Base-by-base conservation (phyloP, 2,888 invertebrate species). In the Polymixis flavicincta region DNA sequence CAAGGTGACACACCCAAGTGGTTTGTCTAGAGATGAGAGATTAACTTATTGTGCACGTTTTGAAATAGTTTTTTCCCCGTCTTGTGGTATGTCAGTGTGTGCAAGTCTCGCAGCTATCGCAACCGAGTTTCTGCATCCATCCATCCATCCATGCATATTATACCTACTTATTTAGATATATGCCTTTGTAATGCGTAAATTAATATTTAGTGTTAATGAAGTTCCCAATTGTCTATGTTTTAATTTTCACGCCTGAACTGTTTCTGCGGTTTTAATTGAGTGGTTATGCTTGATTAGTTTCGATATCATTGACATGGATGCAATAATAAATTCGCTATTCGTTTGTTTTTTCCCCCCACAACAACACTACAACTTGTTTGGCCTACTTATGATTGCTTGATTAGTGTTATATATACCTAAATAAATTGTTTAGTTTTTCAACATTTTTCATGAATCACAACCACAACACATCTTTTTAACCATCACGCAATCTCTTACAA, bases 261-360 rank as follows among this genome's bases (percentile, higher is more conserved):
- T 54, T 32, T 17, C 37, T 55, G 14, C 22, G 37, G 28, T 66
- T 65, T 65, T 80, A 69, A 79, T 79, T 75, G 75, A 79, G 80
- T 80, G 54, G 68, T 79, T 60, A 65, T 45, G 80, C 64, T 79
- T 80, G 64, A 68, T 75, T 79, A 69, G 37, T 42, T 74, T 79
- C 75, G 54, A 65, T 79, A 69, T 75, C 64, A 79, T 69, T 79
- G 82, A 71, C 71, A 71, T 80, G 14, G 60, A 79, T 80, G 75
- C 76, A 76, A 76, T 76, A 32, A 22, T 66, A 54, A 66, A 66
- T 54, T 69, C 42, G 9, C 8, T 28, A n/a, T 71, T 71, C 11
- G 54, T 45, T 60, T 65, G 66, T 68, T 61, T 42, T 71, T 78
- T 32, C 54, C 37, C 17, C 32, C 9, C 22, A 22, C 14, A 28